Percentiles rank a stretch among this genome's conserved stretches.
Conservation (phyloP, 2,888 invertebrate genomes). For the Aproaerema taeniolella region DNA sequence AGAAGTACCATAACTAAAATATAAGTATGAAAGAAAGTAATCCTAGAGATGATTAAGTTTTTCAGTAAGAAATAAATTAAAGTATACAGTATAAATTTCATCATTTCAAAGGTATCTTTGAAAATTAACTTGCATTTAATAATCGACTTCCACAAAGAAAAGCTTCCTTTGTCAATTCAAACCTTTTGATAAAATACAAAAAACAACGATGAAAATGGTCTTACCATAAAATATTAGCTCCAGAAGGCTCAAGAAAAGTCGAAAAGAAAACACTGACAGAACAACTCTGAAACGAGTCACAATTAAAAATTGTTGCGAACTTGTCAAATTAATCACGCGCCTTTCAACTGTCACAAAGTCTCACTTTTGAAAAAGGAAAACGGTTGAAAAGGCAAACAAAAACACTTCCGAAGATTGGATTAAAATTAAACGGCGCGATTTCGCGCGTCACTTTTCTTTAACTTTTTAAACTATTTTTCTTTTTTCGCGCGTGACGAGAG, state of each 20-base stretch:
- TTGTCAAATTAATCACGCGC: conserved; percentile 15
- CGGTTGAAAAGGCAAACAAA: conserved; percentile 7
- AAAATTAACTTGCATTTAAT: too few relatives aligned
- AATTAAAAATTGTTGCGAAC: conserved; percentile 13
- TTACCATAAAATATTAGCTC: too few relatives aligned
- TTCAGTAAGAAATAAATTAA: too few relatives aligned
- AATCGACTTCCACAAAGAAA: too few relatives aligned
- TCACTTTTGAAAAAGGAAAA: conserved; percentile 11
- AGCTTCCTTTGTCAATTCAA: too few relatives aligned
- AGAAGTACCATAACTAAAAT: too few relatives aligned
- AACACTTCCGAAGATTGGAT: conserved; percentile 10
- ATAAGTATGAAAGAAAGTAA: too few relatives aligned
- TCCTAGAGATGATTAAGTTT: too few relatives aligned
- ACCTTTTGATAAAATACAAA: too few relatives aligned
- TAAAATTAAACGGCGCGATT: conserved; percentile 14
- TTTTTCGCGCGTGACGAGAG: not conserved
- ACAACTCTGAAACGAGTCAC: conserved; percentile 9
- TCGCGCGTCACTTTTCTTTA: conserved; percentile 2
- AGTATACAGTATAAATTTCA: too few relatives aligned
- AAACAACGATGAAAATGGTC: too few relatives aligned
- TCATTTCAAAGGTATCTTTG: too few relatives aligned
- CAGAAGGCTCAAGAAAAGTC: not conserved
- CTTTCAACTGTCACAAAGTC: conserved; percentile 10
- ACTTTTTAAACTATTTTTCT: conserved; percentile 16
- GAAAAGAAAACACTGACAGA: conserved; percentile 2